phyloP scores from a whole-genome alignment of 2,888 invertebrate species.

The Leptinotarsa haldemani region DNA sequence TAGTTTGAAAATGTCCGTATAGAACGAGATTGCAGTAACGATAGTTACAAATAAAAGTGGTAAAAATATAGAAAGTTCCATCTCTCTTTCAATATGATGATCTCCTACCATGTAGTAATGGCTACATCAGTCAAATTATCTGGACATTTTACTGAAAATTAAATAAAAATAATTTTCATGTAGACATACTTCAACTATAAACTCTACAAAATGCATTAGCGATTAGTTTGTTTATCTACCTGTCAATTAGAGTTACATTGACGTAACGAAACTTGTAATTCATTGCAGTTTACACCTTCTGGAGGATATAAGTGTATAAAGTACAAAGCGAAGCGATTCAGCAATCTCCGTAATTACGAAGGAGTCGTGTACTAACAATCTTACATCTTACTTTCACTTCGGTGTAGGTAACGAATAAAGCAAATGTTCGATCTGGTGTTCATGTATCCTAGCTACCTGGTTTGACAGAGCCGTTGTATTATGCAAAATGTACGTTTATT shows the following conservation, averaged over 20 bases:
- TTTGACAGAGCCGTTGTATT: constrained; percentile 34
- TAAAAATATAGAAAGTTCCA: too few relatives aligned
- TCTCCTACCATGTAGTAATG: too few relatives aligned
- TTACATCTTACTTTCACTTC: constrained; percentile 42
- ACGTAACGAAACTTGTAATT: constrained; percentile 39
- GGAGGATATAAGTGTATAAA: constrained; percentile 37
- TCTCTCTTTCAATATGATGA: too few relatives aligned
- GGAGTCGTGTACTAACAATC: constrained; percentile 41
- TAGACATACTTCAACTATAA: not conserved
- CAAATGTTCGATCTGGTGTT: constrained; percentile 22
- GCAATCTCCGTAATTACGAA: constrained; percentile 41
- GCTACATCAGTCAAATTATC: too few relatives aligned
- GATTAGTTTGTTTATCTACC: constrained; percentile 31
- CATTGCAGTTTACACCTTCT: constrained; percentile 42
- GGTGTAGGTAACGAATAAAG: constrained; percentile 20
- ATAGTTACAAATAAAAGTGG: too few relatives aligned
- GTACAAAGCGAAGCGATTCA: constrained; percentile 39
- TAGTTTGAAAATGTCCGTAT: too few relatives aligned
- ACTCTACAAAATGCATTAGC: not conserved
- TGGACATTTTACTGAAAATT: too few relatives aligned
- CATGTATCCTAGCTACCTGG: constrained; percentile 22
- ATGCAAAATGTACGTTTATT: constrained; percentile 36
- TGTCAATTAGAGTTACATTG: constrained; percentile 41
- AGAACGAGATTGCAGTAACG: too few relatives aligned
- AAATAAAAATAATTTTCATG: too few relatives aligned